These are phyloP conservation scores for Zhengitettix transpicula DNA, from an alignment of 2,888 invertebrate genomes.

Conservation along the genomic window DNA sequence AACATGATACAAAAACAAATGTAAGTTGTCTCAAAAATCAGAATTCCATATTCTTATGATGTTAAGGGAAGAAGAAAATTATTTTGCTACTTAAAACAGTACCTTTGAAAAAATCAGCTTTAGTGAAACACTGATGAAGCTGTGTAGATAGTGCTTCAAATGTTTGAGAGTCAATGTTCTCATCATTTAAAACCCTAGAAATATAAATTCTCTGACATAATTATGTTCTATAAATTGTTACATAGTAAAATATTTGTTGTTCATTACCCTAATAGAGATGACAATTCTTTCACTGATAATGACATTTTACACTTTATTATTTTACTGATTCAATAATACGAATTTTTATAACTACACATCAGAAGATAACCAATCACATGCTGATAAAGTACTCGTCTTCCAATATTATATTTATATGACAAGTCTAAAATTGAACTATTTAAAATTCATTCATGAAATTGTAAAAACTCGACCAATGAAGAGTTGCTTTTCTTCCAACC, in stretches of 20 bases:
- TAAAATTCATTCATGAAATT: too few species aligned
- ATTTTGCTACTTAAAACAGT: background rate
- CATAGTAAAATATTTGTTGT: background rate
- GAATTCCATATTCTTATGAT: too few species aligned
- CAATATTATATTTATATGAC: too few species aligned
- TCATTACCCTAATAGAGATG: conserved; percentile 2
- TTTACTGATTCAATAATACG: too few species aligned
- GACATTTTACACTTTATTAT: background rate
- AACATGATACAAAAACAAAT: conserved; percentile 8
- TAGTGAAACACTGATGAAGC: conserved; percentile 61
- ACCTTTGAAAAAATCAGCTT: conserved; percentile 61
- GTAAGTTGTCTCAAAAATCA: background rate
- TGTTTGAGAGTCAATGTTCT: conserved; percentile 53
- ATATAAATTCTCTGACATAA: conserved; percentile 4
- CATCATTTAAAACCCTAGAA: conserved; percentile 52
- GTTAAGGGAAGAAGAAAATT: too few species aligned
- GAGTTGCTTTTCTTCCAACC: too few species aligned
- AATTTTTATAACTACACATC: too few species aligned
- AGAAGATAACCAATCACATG: too few species aligned
- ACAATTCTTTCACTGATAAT: conserved; percentile 4
- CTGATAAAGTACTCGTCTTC: too few species aligned
- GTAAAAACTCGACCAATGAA: too few species aligned
- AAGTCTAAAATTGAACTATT: too few species aligned
- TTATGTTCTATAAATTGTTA: background rate
- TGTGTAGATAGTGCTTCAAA: conserved; percentile 60